Evolutionary conservation across 2,113 vertebrate genomes (phyloP).

Genomic region (Oceanodroma tethys): DNA sequence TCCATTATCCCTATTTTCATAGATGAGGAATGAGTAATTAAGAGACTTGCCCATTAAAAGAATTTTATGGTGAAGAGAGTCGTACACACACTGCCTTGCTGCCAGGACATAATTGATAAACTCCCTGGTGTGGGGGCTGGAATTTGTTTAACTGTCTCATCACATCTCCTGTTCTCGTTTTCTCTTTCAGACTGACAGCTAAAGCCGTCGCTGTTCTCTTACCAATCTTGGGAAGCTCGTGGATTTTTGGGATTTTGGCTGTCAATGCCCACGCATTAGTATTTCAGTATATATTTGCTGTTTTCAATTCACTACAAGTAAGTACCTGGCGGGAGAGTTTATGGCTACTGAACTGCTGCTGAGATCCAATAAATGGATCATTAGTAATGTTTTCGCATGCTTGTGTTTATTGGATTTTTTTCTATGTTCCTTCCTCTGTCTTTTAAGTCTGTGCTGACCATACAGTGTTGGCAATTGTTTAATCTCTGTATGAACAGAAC

Average conservation of each 20-base stretch:
- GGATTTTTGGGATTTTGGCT: constrained; percentile 93
- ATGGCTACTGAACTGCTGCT: not conserved
- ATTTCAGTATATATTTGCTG: constrained; percentile 94
- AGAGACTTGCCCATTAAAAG: not conserved
- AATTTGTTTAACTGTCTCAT: not conserved
- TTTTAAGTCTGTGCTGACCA: not conserved
- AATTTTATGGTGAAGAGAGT: not conserved
- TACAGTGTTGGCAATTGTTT: not conserved
- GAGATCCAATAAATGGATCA: not conserved
- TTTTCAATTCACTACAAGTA: constrained; percentile 94
- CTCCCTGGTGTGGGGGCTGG: not conserved
- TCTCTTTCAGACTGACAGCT: constrained; percentile 81
- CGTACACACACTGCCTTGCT: not conserved
- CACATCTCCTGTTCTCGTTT: not conserved
- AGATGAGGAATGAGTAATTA: not conserved
- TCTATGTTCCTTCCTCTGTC: not conserved
- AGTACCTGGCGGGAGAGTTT: not conserved
- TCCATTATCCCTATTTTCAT: not conserved
- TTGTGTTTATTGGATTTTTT: not conserved
- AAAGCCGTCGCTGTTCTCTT: constrained; percentile 94
- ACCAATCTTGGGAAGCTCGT: constrained; percentile 93
- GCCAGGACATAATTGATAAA: not conserved
- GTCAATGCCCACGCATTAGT: constrained; percentile 83
- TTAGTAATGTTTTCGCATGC: not conserved
- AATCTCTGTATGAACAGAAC: not conserved